phyloP scores from a whole-genome alignment of 2,888 invertebrate species.

The Lagria hirta region DNA sequence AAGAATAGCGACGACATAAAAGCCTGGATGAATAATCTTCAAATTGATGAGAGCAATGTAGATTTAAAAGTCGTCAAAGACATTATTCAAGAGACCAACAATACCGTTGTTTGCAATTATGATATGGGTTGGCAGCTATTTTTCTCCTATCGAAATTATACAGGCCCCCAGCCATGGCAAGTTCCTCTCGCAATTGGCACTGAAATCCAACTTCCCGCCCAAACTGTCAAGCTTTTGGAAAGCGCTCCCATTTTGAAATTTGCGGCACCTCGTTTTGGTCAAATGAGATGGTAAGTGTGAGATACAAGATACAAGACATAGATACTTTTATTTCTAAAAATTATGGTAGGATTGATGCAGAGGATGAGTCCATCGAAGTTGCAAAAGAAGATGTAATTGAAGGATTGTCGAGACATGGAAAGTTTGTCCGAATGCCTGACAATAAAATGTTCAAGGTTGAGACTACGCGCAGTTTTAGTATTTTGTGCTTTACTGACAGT shows the following conservation, averaged over 20 bases:
- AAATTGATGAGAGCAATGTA: neutral
- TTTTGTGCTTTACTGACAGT: conserved; percentile 19
- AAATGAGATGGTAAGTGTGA: no score
- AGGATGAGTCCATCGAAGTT: conserved; percentile 19
- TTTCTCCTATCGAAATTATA: conserved; percentile 6
- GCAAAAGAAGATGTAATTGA: conserved; percentile 6
- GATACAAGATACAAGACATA: no score
- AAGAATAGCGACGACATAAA: conserved; percentile 7
- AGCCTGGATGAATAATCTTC: conserved; percentile 18
- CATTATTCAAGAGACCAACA: conserved; percentile 7
- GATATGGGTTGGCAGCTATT: conserved; percentile 19
- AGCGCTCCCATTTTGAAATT: conserved; percentile 1
- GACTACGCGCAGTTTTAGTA: conserved; percentile 11
- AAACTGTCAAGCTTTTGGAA: conserved; percentile 17
- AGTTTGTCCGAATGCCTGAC: conserved; percentile 18
- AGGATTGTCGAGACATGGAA: conserved; percentile 18
- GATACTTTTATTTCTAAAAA: no score
- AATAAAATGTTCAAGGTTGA: conserved; percentile 16
- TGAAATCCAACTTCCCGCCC: conserved; percentile 10
- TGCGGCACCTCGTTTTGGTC: no score
- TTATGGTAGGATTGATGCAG: conserved; percentile 20
- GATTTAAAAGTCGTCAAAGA: conserved; percentile 9
- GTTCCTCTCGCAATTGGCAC: conserved; percentile 14
- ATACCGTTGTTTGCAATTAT: conserved; percentile 15
- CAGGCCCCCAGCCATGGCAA: conserved; percentile 18